Evolutionary conservation across 2,888 invertebrate species (phyloP).

Genomic region (Torymus texanus): DNA sequence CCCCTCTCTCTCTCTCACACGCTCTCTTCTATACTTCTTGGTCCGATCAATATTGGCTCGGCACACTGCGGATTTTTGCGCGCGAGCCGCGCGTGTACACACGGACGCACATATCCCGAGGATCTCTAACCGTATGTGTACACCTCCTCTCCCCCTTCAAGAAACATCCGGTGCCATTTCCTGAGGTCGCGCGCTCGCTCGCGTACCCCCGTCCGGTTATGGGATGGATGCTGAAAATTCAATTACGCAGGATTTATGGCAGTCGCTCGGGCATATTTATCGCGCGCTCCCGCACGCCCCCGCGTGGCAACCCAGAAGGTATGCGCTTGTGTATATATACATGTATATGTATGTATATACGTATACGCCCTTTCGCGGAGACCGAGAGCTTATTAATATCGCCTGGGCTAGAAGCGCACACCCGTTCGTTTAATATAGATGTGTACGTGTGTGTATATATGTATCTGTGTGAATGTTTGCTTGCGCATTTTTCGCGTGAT

Average conservation of each 20-base stretch:
- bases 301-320: background rate
- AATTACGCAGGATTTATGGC: slow-evolving; percentile 70
- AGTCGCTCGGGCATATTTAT: slow-evolving; percentile 68
- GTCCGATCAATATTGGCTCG: slow-evolving; percentile 23
- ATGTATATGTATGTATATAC: too few species aligned
- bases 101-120: too few species aligned
- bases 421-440: too few species aligned
- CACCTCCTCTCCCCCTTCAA: slow-evolving; percentile 50
- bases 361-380: slow-evolving; percentile 4
- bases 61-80: slow-evolving; percentile 14
- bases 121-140: too few species aligned
- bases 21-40: background rate
- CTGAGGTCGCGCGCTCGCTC: slow-evolving; percentile 60
- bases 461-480: background rate
- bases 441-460: background rate
- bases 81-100: too few species aligned
- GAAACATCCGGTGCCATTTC: slow-evolving; percentile 68
- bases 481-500: too few species aligned
- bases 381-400: slow-evolving; percentile 51
- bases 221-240: slow-evolving; percentile 68
- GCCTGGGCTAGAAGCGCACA: too few species aligned
- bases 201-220: slow-evolving; percentile 56
- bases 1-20: background rate
- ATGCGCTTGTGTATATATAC: too few species aligned
- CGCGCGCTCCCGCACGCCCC: slow-evolving; percentile 46